Evolutionary conservation across 2,797 vertebrate species (phyloP).

Genomic region (Hipposideros larvatus): DNA sequence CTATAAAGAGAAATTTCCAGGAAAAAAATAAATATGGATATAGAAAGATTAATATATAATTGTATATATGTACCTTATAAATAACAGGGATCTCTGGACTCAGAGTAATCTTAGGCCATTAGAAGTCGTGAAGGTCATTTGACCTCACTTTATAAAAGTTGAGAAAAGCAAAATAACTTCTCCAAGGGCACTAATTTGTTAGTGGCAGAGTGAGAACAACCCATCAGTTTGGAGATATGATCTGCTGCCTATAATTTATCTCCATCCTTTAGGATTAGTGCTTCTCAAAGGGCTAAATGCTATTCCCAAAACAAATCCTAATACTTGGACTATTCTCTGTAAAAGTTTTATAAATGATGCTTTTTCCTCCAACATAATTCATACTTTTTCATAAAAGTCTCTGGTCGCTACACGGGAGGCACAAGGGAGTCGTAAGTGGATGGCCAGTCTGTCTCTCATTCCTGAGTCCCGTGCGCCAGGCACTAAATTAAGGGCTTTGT

Average conservation of each 20-base stretch:
- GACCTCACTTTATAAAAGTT: neutral
- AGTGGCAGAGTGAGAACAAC: neutral
- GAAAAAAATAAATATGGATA: neutral
- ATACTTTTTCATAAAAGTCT: neutral
- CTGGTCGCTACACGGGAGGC: neutral
- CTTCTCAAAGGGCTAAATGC: neutral
- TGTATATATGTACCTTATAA: neutral
- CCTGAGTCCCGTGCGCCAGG: accelerated
- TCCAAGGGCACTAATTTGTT: neutral
- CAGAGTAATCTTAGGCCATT: neutral
- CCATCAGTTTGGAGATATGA: neutral
- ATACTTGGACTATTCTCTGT: neutral
- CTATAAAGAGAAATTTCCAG: neutral
- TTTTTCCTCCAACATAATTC: neutral
- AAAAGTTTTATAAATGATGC: neutral
- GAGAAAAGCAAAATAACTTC: neutral
- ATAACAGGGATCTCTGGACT: neutral
- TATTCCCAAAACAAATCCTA: neutral
- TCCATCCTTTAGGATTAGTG: neutral
- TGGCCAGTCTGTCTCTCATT: neutral
- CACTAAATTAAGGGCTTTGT: neutral
- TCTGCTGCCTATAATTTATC: neutral
- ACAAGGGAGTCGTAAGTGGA: neutral
- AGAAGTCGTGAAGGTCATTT: neutral
- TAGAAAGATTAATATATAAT: neutral